phyloP scores from a whole-genome alignment of 2,797 vertebrate species.

The Notolabrus celidotus region DNA sequence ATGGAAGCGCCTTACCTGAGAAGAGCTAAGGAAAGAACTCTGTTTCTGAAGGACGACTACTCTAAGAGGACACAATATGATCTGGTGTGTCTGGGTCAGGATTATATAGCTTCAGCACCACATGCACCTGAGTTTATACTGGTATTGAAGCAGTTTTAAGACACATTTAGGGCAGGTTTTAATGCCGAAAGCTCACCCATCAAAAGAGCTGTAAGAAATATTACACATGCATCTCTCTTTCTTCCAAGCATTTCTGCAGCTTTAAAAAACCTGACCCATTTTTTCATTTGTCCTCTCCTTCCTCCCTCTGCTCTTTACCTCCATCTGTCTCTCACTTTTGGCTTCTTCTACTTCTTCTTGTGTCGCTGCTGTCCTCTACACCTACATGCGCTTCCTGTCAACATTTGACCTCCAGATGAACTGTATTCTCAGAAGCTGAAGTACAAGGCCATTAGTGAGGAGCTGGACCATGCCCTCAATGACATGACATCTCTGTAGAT shows the following conservation, averaged over 20 bases:
- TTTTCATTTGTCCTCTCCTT: conserved; percentile 65
- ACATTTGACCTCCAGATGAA: conserved; percentile 86
- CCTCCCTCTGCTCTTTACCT: conserved; percentile 69
- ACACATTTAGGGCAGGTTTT: conserved; percentile 34
- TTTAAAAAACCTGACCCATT: conserved; percentile 67
- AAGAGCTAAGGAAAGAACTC: conserved; percentile 40
- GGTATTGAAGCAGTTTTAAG: conserved; percentile 49
- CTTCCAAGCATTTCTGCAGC: conserved; percentile 61
- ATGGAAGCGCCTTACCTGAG: conserved; percentile 41
- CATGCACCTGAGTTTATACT: conserved; percentile 43
- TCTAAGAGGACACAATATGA: conserved; percentile 61
- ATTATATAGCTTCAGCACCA: conserved; percentile 41
- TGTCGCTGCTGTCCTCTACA: conserved; percentile 70
- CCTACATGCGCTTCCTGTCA: conserved; percentile 73
- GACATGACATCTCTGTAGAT: conserved; percentile 93
- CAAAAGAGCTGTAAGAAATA: conserved; percentile 13
- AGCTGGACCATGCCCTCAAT: conserved; percentile 95
- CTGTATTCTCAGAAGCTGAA: conserved; percentile 97
- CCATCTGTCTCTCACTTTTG: conserved; percentile 63
- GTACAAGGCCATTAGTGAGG: conserved; percentile 96
- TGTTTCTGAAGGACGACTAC: conserved; percentile 43
- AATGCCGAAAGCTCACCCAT: conserved; percentile 41
- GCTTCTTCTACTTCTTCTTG: conserved; percentile 59
- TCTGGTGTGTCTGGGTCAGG: conserved; percentile 50
- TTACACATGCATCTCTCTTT: conserved; percentile 55